Percentiles rank a stretch among this genome's conserved stretches.
phyloP scores from a whole-genome alignment of 2,113 vertebrate species.

The Pangasianodon gigas region DNA sequence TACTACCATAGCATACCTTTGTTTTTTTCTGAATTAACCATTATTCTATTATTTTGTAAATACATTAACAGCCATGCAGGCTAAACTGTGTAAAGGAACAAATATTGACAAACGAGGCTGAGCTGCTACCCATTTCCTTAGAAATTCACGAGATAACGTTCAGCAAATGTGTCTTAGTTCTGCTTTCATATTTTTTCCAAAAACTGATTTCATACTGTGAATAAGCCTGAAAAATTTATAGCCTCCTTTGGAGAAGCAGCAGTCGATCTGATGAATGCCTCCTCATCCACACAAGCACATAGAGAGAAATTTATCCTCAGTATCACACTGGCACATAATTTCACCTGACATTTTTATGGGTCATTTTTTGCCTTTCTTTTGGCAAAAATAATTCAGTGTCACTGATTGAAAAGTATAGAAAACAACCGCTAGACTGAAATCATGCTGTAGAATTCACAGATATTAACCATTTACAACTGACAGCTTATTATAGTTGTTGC shows the following conservation, averaged over 20 bases:
- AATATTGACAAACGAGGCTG: neutral
- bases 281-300: constrained; percentile 6
- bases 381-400: neutral
- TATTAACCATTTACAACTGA: neutral
- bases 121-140: neutral
- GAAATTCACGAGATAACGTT: neutral
- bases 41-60: neutral
- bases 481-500: neutral
- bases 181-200: constrained; percentile 15
- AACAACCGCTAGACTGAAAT: neutral
- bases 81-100: neutral
- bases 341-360: constrained; percentile 17
- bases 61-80: neutral
- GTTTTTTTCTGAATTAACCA: neutral
- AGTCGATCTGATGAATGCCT: constrained; percentile 10
- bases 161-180: neutral
- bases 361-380: constrained; percentile 21
- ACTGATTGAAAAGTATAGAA: neutral
- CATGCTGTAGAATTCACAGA: neutral
- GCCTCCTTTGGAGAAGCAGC: neutral
- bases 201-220: neutral
- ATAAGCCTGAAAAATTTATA: neutral
- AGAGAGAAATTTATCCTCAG: constrained; percentile 6
- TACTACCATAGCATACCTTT: neutral
- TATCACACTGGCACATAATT: constrained; percentile 9